Evolutionary conservation across 1,140 invertebrate genomes (phyloP).

Genomic region (Lineus longissimus): DNA sequence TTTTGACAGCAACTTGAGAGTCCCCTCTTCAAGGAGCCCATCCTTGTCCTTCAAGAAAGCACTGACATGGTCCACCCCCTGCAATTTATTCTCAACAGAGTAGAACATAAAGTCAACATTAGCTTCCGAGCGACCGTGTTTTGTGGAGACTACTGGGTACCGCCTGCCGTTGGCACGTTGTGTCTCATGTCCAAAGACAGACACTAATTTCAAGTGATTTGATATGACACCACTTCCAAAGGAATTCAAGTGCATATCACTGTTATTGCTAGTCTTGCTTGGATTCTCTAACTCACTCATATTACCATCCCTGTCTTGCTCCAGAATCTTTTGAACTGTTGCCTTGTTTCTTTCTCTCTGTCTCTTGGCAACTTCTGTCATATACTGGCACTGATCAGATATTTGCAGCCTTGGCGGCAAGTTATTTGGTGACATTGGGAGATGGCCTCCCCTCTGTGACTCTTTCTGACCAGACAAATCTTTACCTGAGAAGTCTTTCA

Average conservation of each 20-base stretch:
- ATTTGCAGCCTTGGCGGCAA: constrained; percentile 60
- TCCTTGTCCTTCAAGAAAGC: too few species aligned
- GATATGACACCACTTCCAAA: constrained; percentile 21
- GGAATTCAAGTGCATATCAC: not conserved
- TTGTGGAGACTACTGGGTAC: constrained; percentile 36
- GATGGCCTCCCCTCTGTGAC: constrained; percentile 17
- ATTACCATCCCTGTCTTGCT: too few species aligned
- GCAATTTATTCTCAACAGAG: constrained; percentile 8
- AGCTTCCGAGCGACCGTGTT: constrained; percentile 29
- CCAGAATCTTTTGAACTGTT: not conserved
- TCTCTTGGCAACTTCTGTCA: constrained; percentile 23
- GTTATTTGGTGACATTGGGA: constrained; percentile 37
- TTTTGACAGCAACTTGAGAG: constrained; percentile 61
- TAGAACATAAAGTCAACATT: constrained; percentile 55
- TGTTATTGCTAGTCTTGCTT: too few species aligned
- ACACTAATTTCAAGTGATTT: constrained; percentile 47
- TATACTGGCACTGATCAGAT: constrained; percentile 67
- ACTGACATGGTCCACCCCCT: constrained; percentile 6
- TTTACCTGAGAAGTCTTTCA: constrained; percentile 45
- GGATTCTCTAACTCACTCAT: too few species aligned
- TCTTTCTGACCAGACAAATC: constrained; percentile 45
- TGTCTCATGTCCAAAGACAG: constrained; percentile 38
- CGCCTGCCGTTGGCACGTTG: constrained; percentile 7
- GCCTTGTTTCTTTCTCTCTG: not conserved
- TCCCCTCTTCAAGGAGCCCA: constrained; percentile 29